A percentile compares a stretch with the other conserved stretches of the same genome.
Evolutionary conservation across 2,797 vertebrate species (phyloP).

Genomic region (Argyrosomus regius): DNA sequence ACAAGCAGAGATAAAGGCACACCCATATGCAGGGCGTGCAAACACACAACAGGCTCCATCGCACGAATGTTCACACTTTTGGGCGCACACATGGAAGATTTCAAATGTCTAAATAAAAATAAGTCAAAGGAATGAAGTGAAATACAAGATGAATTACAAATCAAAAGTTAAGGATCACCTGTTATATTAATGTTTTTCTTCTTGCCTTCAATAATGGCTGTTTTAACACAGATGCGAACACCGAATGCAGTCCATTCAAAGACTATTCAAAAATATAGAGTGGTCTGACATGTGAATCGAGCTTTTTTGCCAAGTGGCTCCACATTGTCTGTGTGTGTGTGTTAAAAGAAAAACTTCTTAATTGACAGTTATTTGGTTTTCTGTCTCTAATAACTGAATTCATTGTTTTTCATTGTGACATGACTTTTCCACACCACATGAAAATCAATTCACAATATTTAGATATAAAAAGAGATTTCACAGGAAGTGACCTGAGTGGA

Average conservation of each 20-base stretch:
- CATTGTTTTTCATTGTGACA: too few species aligned
- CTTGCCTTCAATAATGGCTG: neutral
- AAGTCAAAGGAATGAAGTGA: neutral
- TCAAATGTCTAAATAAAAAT: neutral
- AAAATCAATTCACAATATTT: neutral
- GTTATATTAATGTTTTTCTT: neutral
- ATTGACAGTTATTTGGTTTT: too few species aligned
- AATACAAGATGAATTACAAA: neutral
- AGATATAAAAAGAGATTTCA: neutral
- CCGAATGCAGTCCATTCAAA: too few species aligned
- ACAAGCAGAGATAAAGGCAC: slow-evolving; percentile 59
- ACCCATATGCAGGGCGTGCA: slow-evolving; percentile 31
- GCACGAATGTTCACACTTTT: slow-evolving; percentile 38
- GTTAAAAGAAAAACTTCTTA: too few species aligned
- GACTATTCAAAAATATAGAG: too few species aligned
- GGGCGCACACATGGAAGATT: slow-evolving; percentile 1
- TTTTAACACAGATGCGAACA: neutral
- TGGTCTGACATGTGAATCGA: too few species aligned
- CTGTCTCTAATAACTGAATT: too few species aligned
- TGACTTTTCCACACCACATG: neutral
- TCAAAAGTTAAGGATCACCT: neutral
- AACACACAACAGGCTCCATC: slow-evolving; percentile 38
- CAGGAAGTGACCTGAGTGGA: too few species aligned
- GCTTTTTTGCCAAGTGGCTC: too few species aligned
- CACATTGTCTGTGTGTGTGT: too few species aligned